phyloP scores from a whole-genome alignment of 2,113 vertebrate genomes.

The Pygoscelis antarcticus region DNA sequence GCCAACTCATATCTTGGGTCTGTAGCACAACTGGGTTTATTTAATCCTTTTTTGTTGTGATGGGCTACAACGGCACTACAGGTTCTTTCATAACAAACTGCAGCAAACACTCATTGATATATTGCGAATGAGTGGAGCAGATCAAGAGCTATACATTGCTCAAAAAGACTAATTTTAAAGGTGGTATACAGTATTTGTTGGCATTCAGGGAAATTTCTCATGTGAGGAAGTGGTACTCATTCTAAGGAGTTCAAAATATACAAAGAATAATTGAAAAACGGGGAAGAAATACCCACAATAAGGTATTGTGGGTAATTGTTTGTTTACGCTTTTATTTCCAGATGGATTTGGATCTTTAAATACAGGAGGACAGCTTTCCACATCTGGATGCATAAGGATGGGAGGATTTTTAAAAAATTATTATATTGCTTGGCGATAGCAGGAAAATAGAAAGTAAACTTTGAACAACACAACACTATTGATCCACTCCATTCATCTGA shows the following conservation, averaged over 20 bases:
- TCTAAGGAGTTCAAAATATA: background rate
- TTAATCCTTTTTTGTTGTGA: constrained; percentile 16
- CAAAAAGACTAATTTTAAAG: constrained; percentile 10
- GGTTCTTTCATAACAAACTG: background rate
- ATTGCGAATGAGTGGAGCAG: background rate
- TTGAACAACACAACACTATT: background rate
- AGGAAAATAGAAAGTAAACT: constrained; percentile 7
- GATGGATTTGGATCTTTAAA: background rate
- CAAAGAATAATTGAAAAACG: background rate
- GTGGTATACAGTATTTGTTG: background rate
- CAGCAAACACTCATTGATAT: background rate
- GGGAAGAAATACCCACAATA: background rate
- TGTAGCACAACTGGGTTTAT: constrained; percentile 23
- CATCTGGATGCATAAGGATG: background rate
- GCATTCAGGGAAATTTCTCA: background rate
- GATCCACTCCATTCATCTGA: background rate
- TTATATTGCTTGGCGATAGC: background rate
- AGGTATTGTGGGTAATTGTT: too few species aligned
- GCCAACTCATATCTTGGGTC: background rate
- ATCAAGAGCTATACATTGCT: constrained; percentile 1
- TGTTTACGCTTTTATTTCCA: background rate
- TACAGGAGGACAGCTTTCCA: background rate
- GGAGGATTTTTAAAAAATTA: background rate
- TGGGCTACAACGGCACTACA: background rate
- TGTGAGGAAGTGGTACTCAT: background rate